These are phyloP conservation scores for Drosophila simulans DNA, from an alignment of 1,140 invertebrate genomes.

Conservation along the genomic window DNA sequence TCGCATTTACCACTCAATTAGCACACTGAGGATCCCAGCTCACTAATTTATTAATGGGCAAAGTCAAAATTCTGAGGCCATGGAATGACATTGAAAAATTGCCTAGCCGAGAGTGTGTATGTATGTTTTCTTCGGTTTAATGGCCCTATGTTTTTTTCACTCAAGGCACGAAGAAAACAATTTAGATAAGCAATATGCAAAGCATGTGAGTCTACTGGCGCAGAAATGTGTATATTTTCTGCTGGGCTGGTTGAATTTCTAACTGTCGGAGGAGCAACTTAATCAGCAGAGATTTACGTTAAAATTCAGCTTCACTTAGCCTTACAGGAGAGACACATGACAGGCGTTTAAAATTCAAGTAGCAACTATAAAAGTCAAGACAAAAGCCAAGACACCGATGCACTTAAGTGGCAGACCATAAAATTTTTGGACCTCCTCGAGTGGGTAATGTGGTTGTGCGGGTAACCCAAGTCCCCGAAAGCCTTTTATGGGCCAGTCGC, in stretches of 20 bases:
- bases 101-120: slow-evolving; percentile 36
- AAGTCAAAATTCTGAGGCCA: slow-evolving; percentile 69
- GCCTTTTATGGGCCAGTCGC: slow-evolving; percentile 68
- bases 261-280: slow-evolving; percentile 45
- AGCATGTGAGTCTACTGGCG: slow-evolving; percentile 28
- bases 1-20: slow-evolving; percentile 67
- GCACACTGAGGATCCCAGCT: slow-evolving; percentile 29
- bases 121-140: slow-evolving; percentile 49
- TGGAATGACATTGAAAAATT: slow-evolving; percentile 78
- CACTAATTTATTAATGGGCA: slow-evolving; percentile 77
- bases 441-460: slow-evolving; percentile 34
- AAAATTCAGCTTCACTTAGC: slow-evolving; percentile 41
- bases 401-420: slow-evolving; percentile 72
- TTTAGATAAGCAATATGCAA: slow-evolving; percentile 75
- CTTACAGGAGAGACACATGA: slow-evolving; percentile 24
- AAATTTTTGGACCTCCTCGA: slow-evolving; percentile 63
- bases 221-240: slow-evolving; percentile 46
- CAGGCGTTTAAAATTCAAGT: slow-evolving; percentile 70
- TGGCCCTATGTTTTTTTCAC: slow-evolving; percentile 32
- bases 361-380: slow-evolving; percentile 71
- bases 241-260: slow-evolving; percentile 48
- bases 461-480: slow-evolving; percentile 52
- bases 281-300: slow-evolving; percentile 65
- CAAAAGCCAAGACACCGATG: slow-evolving; percentile 62
- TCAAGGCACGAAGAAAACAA: slow-evolving; percentile 53